Conservation (phyloP, 2,888 invertebrate species). For the Adelphocoris suturalis region DNA sequence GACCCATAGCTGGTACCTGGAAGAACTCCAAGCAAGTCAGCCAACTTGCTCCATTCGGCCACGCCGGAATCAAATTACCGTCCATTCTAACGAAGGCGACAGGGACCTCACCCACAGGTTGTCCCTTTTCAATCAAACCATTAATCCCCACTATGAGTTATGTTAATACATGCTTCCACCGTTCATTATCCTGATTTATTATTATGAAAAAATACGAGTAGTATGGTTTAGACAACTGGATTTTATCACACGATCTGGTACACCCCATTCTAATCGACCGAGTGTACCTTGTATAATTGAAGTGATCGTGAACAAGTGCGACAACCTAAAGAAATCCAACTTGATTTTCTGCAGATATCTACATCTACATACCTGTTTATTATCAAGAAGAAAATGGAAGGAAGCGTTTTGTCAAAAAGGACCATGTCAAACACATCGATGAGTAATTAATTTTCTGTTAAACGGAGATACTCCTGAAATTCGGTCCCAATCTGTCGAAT, state of each 20-base stretch:
- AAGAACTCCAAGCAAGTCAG: neutral
- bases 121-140: conserved; percentile 59
- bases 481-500: too few species aligned
- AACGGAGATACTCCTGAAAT: too few species aligned
- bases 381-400: too few species aligned
- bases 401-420: too few species aligned
- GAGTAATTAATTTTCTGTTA: too few species aligned
- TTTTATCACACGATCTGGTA: neutral
- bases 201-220: conserved; percentile 7
- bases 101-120: conserved; percentile 62
- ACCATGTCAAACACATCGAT: too few species aligned
- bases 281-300: neutral
- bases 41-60: neutral
- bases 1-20: neutral
- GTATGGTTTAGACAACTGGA: neutral
- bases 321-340: neutral
- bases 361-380: too few species aligned
- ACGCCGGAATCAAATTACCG: neutral
- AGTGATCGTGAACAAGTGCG: neutral
- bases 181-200: conserved; percentile 63
- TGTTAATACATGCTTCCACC: conserved; percentile 42
- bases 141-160: conserved; percentile 46
- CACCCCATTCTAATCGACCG: neutral
- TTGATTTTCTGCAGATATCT: too few species aligned
- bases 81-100: conserved; percentile 52